Percentiles rank a stretch among this genome's conserved stretches.
phyloP scores from a whole-genome alignment of 2,113 vertebrate species.

The Benitochromis conjunctus region DNA sequence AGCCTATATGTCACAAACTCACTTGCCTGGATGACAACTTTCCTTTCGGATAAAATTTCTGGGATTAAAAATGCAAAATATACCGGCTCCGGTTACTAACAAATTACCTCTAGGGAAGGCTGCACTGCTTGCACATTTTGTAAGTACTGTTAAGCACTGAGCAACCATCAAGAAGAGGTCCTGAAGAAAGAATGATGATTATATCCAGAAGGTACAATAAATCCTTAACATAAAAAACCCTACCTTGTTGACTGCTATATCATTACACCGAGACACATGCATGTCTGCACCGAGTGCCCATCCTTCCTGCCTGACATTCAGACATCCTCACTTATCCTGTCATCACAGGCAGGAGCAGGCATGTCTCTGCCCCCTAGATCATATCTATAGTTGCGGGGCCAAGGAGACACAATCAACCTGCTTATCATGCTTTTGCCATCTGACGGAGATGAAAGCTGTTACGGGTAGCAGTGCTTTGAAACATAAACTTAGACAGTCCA shows the following conservation, averaged over 20 bases:
- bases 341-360: conserved; percentile 28
- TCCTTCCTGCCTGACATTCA: conserved; percentile 30
- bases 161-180: neutral
- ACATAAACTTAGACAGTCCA: neutral
- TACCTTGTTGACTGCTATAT: neutral
- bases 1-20: conserved; percentile 1
- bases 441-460: conserved; percentile 17
- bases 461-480: neutral
- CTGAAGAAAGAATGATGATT: neutral
- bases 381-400: conserved; percentile 3
- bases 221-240: neutral
- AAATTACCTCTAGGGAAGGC: neutral
- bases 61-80: conserved; percentile 11
- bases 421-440: conserved; percentile 35
- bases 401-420: conserved; percentile 37
- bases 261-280: neutral
- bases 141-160: neutral
- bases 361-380: conserved; percentile 39
- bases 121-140: neutral
- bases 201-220: neutral
- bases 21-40: conserved; percentile 15
- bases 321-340: conserved; percentile 46
- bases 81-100: neutral
- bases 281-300: conserved; percentile 9
- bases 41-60: neutral